Percentiles rank a stretch among this genome's conserved stretches.
These are phyloP conservation scores for Tragelaphus buxtoni DNA, from an alignment of 2,113 vertebrate genomes.

Conservation along the genomic window DNA sequence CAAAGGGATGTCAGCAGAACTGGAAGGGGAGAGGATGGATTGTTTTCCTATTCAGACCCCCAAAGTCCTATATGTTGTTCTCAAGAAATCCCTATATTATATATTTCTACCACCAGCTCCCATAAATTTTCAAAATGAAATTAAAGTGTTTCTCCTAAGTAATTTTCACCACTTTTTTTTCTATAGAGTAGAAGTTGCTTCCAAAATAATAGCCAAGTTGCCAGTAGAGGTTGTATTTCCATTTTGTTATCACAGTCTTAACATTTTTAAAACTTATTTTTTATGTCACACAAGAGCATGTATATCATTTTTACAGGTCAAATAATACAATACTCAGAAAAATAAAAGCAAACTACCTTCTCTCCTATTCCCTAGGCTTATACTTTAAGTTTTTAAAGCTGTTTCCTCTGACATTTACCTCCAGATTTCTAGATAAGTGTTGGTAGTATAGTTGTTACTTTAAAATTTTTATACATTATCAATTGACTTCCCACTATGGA, in stretches of 20 bases:
- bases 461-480: not conserved
- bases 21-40: not conserved
- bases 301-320: conserved; percentile 4
- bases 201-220: conserved; percentile 17
- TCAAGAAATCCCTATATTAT: not conserved
- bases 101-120: not conserved
- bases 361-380: not conserved
- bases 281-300: not conserved
- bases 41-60: not conserved
- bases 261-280: not conserved
- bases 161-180: not conserved
- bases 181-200: not conserved
- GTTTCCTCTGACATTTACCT: conserved; percentile 31
- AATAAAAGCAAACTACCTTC: not conserved
- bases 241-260: not conserved
- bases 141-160: not conserved
- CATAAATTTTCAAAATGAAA: not conserved
- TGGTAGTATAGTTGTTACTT: not conserved
- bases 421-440: not conserved
- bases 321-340: not conserved
- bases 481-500: not conserved
- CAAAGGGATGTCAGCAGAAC: not conserved
- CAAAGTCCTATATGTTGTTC: not conserved
- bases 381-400: not conserved
- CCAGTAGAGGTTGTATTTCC: not conserved